Evolutionary conservation across 2,888 invertebrate species (phyloP), one percentile per base, ranked within the genome.

Genomic region (Odontocolon sp.): DNA sequence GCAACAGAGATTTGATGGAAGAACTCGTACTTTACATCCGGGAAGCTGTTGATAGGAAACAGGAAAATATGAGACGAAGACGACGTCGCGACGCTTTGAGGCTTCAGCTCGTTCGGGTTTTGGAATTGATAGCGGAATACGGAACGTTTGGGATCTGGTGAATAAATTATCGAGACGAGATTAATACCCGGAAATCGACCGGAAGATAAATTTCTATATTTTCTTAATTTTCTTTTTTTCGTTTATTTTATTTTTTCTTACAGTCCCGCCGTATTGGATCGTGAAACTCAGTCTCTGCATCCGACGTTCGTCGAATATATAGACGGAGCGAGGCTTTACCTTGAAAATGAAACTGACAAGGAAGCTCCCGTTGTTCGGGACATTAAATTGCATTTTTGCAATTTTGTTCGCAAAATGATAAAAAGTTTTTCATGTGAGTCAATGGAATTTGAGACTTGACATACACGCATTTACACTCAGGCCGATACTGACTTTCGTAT

Each of bases 31-130:
- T 96, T 0, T 95, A 97, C 80, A 94, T 99, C 72, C 94, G 98
- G 14, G 99, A 99, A 90, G 98, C 99, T 0, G 96, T 98, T 16
- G 99, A 99, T 89, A 94, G 97, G 54, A 99, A 99, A 88, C 98
- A 99, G 91, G 99, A 99, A 89, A 99, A 99, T 89, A 96, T 99
- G 93, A 93, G 99, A 67, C 92, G 99, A 40, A 92, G 98, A 40
- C 92, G 98, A 67, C 93, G 99, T 38, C 94, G 98, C 66, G 99
- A 99, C 90, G 96, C 98, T 8, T 91, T 99, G 57, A 93, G 99
- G 45, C 92, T 99, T 42, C 97, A 99, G 86, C 92, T 99, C 80
- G 96, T 98, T 76, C 94, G 96, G 85, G 95, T 99, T 82, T 92
- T 99, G 82, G 96, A 99, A 87, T 93, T 97, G 76, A 96, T 98